Base-by-base conservation (phyloP, 2,113 vertebrate genomes). In the Dasypus novemcinctus region DNA sequence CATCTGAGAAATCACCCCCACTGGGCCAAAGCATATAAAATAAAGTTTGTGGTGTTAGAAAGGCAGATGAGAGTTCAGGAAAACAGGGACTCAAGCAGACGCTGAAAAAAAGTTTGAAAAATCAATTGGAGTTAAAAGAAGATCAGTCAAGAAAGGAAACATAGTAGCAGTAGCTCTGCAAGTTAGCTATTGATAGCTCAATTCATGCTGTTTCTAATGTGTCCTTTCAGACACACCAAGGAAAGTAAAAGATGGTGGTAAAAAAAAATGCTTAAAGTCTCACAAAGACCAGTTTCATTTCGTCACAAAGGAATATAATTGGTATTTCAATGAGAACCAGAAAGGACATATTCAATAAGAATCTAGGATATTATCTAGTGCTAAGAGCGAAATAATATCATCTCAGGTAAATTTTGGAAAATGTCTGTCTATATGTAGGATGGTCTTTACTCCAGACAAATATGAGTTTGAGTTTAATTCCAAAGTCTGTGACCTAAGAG, bases 51-150 rank as follows among this genome's bases (percentile, higher is more conserved):
- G 85, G 86, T 96, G 52, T 94, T 97, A 59, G 89, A 94, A 93
- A 96, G 63, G 43, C 88, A 92, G 25, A 91, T 78, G 49, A 57
- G 49, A 86, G 66, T 49, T 8, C 71, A 87, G 82, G 89, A 94
- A 97, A 91, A 75, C 43, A 80, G 81, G n/a, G 66, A 97, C 91
- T 91, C 69, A 79, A 91, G 91, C 71, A 64, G 93, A 95, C 93
- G 76, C 69, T n/a, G 72, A 93, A 96, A 49, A 49, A 54, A 92
- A 72, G 82, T 95, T 75, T 71, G 82, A 90, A 91, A 97, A 97
- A 92, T 95, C 89, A 89, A 38, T 93, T 91, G 78, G 69, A 95
- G 86, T 95, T 95, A 89, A 97, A 95, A 93, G 72, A 93, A 96
- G 82, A 95, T 95, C 52, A 71, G 75, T 93, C 7, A 95, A 89